Conservation (phyloP, 2,797 vertebrate genomes). For the Schizopygopsis pylzovi region DNA sequence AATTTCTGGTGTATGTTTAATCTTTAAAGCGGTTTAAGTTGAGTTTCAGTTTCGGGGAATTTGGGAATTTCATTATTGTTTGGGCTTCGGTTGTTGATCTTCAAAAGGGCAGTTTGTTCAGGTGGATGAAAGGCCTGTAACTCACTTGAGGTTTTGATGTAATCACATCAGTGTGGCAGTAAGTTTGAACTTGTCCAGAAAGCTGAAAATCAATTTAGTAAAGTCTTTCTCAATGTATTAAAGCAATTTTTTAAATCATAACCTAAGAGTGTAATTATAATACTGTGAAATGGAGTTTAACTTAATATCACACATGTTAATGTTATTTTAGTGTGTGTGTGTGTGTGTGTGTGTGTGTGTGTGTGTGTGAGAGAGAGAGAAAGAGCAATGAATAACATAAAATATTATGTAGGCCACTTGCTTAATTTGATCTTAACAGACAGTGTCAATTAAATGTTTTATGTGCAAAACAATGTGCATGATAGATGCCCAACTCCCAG, state of each 20-base stretch:
- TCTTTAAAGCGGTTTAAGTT: not conserved
- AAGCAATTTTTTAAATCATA: not conserved
- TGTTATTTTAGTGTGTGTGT: not conserved
- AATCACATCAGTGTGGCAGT: constrained; percentile 6
- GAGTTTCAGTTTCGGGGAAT: not conserved
- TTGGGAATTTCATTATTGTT: constrained; percentile 1
- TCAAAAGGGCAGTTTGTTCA: not conserved
- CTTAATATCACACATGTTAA: constrained; percentile 7
- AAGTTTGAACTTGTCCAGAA: not conserved
- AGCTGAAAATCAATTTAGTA: constrained; percentile 1
- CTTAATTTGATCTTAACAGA: not conserved
- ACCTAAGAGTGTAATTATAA: not conserved
- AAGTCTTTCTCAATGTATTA: not conserved
- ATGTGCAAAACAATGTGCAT: not conserved
- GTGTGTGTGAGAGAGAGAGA: not conserved
- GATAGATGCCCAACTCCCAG: not conserved
- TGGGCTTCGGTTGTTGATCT: constrained; percentile 3
- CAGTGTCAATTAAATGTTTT: not conserved
- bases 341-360: not conserved
- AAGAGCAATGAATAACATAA: too few relatives aligned
- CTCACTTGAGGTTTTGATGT: constrained; percentile 21
- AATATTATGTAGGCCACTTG: too few relatives aligned
- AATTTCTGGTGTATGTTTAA: not conserved
- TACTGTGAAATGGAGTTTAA: not conserved
- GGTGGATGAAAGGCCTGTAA: not conserved